These are phyloP conservation scores for Drymodes brunneopygia DNA, from an alignment of 2,113 vertebrate species.

Conservation along the genomic window DNA sequence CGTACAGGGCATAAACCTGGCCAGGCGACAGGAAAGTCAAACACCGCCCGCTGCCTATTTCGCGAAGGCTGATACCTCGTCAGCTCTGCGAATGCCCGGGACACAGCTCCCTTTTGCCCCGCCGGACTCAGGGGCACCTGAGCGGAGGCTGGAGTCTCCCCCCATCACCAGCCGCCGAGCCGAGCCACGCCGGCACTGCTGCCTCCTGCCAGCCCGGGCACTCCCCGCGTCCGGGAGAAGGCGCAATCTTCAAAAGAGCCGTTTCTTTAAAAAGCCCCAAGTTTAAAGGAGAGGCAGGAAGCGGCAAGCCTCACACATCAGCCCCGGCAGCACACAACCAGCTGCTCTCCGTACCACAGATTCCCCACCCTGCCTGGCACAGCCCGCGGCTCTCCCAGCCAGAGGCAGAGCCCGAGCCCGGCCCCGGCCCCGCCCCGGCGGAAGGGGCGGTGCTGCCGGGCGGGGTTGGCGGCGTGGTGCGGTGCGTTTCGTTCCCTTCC, in stretches of 20 bases:
- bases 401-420: no score
- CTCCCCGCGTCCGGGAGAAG: no score
- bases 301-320: fast-evolving
- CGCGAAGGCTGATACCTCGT: fast-evolving
- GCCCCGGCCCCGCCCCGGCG: neutral
- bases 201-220: neutral
- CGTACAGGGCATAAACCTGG: fast-evolving
- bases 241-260: neutral
- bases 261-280: fast-evolving
- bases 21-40: fast-evolving
- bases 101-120: neutral
- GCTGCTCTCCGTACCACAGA: fast-evolving
- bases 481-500: fast-evolving
- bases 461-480: no score
- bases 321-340: neutral
- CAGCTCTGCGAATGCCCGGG: fast-evolving
- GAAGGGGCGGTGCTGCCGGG: neutral
- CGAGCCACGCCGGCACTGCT: neutral
- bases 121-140: fast-evolving
- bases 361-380: neutral
- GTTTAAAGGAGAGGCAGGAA: no score
- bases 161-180: neutral
- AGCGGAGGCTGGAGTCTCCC: fast-evolving
- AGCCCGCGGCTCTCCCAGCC: neutral
- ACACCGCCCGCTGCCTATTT: fast-evolving